These are phyloP conservation scores for Penaeus chinensis DNA, from an alignment of 1,140 invertebrate genomes.

Conservation along the genomic window DNA sequence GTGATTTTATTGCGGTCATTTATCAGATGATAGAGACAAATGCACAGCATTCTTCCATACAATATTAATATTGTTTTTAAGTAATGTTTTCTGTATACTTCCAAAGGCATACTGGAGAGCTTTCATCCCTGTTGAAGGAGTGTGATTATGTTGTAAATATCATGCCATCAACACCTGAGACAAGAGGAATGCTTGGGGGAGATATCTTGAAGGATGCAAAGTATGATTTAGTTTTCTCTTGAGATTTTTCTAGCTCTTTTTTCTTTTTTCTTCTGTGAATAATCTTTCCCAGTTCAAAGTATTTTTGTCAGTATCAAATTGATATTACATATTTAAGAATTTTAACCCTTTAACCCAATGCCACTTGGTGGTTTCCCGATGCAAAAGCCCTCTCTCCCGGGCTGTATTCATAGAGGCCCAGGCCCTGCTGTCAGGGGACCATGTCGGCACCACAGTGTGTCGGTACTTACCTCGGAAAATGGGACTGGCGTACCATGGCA, in stretches of 20 bases:
- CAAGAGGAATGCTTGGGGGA: slow-evolving; percentile 71
- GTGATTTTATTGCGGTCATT: too few species aligned
- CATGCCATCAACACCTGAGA: slow-evolving; percentile 72
- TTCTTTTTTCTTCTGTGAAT: not conserved
- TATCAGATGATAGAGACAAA: too few species aligned
- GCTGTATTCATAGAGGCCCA: too few species aligned
- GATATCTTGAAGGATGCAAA: slow-evolving; percentile 67
- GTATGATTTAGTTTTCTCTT: slow-evolving; percentile 23
- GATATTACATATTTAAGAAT: not conserved
- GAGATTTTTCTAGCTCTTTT: too few species aligned
- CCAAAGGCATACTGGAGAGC: slow-evolving; percentile 62
- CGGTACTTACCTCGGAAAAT: too few species aligned
- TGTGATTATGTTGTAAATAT: slow-evolving; percentile 74
- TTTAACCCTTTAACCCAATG: too few species aligned
- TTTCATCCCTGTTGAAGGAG: slow-evolving; percentile 69
- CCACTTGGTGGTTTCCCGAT: too few species aligned
- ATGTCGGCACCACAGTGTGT: too few species aligned
- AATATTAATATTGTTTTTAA: not conserved
- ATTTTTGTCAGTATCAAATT: not conserved
- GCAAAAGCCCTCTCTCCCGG: too few species aligned
- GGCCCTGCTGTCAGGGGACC: too few species aligned
- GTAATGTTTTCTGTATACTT: not conserved
- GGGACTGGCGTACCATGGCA: too few species aligned
- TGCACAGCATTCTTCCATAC: not conserved
- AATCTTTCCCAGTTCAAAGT: not conserved